Percentiles rank a stretch among this genome's conserved stretches.
These are phyloP conservation scores for Ormyrus rosae DNA, from an alignment of 2,888 invertebrate genomes.

Conservation along the genomic window DNA sequence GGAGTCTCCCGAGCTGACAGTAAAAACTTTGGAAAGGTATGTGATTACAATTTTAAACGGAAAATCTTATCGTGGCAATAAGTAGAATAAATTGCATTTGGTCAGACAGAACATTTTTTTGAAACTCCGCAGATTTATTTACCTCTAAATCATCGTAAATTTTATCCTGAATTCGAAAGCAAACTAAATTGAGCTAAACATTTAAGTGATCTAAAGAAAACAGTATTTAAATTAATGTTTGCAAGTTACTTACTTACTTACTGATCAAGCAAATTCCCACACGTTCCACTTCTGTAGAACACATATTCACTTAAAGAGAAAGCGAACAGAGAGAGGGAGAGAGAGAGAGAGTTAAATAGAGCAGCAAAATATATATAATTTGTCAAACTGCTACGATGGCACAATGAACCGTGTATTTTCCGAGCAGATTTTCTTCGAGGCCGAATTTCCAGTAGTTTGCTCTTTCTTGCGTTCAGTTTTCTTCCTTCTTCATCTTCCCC, in stretches of 20 bases:
- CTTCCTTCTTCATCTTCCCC: not conserved
- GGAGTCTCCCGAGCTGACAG: not conserved
- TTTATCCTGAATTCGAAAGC: too few relatives aligned
- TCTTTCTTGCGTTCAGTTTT: not conserved
- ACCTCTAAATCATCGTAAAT: too few relatives aligned
- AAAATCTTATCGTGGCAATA: too few relatives aligned
- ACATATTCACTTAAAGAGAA: not conserved
- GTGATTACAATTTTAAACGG: too few relatives aligned
- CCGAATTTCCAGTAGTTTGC: constrained; percentile 62
- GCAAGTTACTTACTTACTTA: not conserved
- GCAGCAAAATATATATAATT: constrained; percentile 61
- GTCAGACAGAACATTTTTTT: too few relatives aligned
- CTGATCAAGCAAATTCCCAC: constrained; percentile 4
- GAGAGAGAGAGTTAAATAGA: not conserved
- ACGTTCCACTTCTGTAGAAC: not conserved
- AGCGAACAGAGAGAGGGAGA: not conserved
- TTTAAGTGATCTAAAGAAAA: too few relatives aligned
- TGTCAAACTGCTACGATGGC: constrained; percentile 61
- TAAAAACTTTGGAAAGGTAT: too few relatives aligned
- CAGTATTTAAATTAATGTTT: not conserved
- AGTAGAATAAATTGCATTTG: too few relatives aligned
- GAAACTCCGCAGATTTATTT: too few relatives aligned
- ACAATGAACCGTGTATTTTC: constrained; percentile 67
- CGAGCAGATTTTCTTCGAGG: constrained; percentile 64
- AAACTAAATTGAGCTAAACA: too few relatives aligned